These are phyloP conservation scores for Tribolium castaneum DNA, from an alignment of 1,140 invertebrate genomes.

Conservation along the genomic window DNA sequence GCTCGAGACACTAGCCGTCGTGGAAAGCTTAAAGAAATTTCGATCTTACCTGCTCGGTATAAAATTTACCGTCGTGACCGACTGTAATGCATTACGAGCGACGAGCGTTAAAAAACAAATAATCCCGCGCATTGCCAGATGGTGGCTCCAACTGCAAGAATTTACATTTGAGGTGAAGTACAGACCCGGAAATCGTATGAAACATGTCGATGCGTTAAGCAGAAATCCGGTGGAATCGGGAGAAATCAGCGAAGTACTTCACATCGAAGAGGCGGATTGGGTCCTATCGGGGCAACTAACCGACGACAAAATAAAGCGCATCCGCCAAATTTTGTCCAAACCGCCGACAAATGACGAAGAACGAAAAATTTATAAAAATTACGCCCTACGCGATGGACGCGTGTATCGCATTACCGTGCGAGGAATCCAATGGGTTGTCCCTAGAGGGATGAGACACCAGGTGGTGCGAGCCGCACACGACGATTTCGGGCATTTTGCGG, in stretches of 20 bases:
- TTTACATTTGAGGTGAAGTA: conserved; percentile 56
- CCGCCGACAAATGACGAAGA: conserved; percentile 45
- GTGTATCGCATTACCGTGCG: conserved; percentile 55
- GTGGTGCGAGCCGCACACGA: conserved; percentile 56
- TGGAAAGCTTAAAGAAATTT: conserved; percentile 47
- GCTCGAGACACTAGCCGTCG: conserved; percentile 49
- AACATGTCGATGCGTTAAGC: conserved; percentile 59
- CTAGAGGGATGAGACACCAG: conserved; percentile 54
- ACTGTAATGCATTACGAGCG: conserved; percentile 54
- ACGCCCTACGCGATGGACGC: conserved; percentile 49
- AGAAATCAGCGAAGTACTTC: neutral
- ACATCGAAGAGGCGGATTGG: conserved; percentile 15
- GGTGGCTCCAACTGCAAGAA: conserved; percentile 58
- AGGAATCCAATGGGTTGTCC: conserved; percentile 59
- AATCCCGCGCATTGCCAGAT: conserved; percentile 55
- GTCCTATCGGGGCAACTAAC: too few relatives aligned
- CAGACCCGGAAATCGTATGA: conserved; percentile 53
- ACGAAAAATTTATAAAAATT: conserved; percentile 53
- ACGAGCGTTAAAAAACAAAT: conserved; percentile 52
- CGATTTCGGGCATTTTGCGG: conserved; percentile 57
- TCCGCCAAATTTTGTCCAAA: conserved; percentile 39
- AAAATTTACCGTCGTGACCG: conserved; percentile 52
- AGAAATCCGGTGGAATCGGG: conserved; percentile 41
- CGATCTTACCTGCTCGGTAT: conserved; percentile 47
- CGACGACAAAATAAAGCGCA: conserved; percentile 37